Conservation (phyloP, 2,888 invertebrate genomes). For the Epistrophella euchroma region DNA sequence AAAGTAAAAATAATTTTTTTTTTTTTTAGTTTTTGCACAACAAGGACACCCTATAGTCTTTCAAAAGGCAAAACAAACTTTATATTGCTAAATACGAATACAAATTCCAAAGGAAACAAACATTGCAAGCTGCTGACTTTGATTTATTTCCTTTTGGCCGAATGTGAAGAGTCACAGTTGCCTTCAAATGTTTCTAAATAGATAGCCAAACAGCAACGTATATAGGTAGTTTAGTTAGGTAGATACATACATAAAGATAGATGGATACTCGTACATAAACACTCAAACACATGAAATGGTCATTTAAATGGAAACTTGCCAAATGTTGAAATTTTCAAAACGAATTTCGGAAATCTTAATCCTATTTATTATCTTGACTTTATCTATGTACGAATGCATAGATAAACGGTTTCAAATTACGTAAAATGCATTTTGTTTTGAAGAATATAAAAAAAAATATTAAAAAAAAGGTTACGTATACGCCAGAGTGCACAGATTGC, state of each 20-base stretch:
- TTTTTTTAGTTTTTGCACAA: neutral
- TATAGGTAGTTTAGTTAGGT: neutral
- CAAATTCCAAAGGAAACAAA: conserved; percentile 30
- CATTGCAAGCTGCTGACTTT: conserved; percentile 54
- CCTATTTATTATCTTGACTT: conserved; percentile 51
- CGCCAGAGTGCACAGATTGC: neutral
- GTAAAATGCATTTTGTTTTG: conserved; percentile 32
- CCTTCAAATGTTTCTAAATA: conserved; percentile 51
- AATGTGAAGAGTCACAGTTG: conserved; percentile 30
- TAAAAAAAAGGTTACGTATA: neutral
- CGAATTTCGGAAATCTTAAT: conserved; percentile 54
- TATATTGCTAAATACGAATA: conserved; percentile 11
- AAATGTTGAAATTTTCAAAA: conserved; percentile 50
- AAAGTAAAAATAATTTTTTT: neutral
- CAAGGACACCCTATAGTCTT: conserved; percentile 16
- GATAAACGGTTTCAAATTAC: conserved; percentile 45
- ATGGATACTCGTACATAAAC: neutral
- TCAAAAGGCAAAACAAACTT: conserved; percentile 16
- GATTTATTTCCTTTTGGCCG: conserved; percentile 57
- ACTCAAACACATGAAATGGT: conserved; percentile 33
- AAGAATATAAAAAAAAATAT: neutral
- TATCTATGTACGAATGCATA: conserved; percentile 14
- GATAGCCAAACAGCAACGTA: neutral
- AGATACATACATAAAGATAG: neutral
- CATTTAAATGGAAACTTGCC: conserved; percentile 65